Conservation (phyloP, 2,888 invertebrate genomes). For the Ophion obscuratus region DNA sequence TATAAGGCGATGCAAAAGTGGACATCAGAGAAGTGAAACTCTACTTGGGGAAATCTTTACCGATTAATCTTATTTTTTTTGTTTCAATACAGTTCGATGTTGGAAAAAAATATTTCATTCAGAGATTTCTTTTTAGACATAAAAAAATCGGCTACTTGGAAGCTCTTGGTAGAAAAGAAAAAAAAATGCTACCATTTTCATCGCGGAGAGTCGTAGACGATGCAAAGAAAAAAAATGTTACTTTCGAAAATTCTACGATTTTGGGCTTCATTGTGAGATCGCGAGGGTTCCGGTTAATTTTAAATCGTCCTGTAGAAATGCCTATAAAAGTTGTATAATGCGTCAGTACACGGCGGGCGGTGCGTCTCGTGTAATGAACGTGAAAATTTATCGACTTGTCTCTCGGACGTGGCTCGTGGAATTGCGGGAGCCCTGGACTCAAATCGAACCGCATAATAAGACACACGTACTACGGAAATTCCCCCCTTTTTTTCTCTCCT, state of each 20-base stretch:
- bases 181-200: too few species aligned
- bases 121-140: too few species aligned
- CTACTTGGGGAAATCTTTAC: background rate
- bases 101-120: too few species aligned
- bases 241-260: background rate
- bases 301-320: constrained; percentile 19
- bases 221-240: background rate
- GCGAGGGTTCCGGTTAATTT: background rate
- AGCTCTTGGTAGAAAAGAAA: too few species aligned
- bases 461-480: background rate
- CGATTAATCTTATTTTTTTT: background rate
- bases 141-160: too few species aligned
- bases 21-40: background rate
- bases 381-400: constrained; percentile 78
- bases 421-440: constrained; percentile 42
- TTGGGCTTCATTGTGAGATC: background rate
- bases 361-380: constrained; percentile 74
- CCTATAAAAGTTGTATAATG: constrained; percentile 3
- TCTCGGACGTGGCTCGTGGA: constrained; percentile 61
- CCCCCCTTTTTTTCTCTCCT: background rate
- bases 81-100: background rate
- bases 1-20: constrained; percentile 24
- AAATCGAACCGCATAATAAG: constrained; percentile 40
- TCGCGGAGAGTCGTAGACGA: background rate
- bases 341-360: constrained; percentile 64